Base-by-base conservation (phyloP, 2,113 vertebrate species). In the Isichthys henryi region DNA sequence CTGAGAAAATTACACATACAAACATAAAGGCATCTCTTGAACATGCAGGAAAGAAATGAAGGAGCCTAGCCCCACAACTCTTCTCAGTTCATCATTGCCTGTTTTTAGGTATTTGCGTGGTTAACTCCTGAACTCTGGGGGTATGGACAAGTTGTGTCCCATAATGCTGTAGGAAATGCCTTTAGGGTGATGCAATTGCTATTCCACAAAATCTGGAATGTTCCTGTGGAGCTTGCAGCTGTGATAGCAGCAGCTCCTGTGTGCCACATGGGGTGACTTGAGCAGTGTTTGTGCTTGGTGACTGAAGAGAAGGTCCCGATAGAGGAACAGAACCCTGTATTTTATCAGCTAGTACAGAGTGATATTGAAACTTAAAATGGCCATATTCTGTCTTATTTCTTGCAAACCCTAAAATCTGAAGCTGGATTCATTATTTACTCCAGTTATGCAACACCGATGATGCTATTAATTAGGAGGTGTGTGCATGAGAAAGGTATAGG, bases 121-220 rank as follows among this genome's bases (percentile, higher is more conserved):
- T 66, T 86, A 74, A 53, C 52, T 84, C 45, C 35, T 82, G 50
- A 53, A 89, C 85, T 49, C 52, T 66, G 50, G 90, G 53, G 45
- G 74, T 89, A 56, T 89, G 89, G 93, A 93, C 94, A 91, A 85
- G 92, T 92, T 92, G 92, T 89, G 90, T 93, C 77, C 62, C 90
- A 84, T 94, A 92, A 94, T 93, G 91, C 93, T 92, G 93, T 90
- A 94, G 93, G 94, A 95, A 95, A 95, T 95, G 91, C 93, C 93
- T 92, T 90, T 89, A 86, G 80, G 91, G 90, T 94, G 92, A 95
- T 91, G 91, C 93, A 94, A 92, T 83, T 31, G 90, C 90, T 90
- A 90, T 70, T 90, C 90, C 39, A 13, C 88, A 11, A 86, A 80
- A 88, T 90, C 74, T 48, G 83, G 85, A 83, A 92, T 89, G 93